These are phyloP conservation scores for Ceratosolen solmsi DNA, from an alignment of 1,140 invertebrate genomes.

Conservation along the genomic window DNA sequence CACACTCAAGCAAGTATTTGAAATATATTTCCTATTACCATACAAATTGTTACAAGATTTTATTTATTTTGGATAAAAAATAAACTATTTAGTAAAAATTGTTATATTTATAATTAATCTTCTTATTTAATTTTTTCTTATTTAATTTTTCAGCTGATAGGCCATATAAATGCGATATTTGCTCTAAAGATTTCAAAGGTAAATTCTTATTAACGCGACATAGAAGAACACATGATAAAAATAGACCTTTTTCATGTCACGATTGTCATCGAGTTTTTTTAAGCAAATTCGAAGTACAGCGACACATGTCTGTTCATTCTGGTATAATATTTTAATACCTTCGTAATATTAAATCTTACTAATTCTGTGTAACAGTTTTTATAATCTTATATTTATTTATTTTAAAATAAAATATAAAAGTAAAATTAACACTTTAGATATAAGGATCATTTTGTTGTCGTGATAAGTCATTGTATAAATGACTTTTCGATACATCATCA, in stretches of 20 bases:
- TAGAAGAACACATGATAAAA: constrained; percentile 67
- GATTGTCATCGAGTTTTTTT: constrained; percentile 66
- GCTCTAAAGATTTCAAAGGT: constrained; percentile 68
- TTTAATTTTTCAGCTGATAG: constrained; percentile 60
- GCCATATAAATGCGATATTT: constrained; percentile 65
- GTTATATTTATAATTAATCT: no score
- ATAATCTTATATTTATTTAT: no score
- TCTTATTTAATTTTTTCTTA: not conserved
- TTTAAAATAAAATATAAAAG: no score
- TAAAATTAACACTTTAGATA: no score
- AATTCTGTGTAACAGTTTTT: no score
- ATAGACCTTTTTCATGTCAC: constrained; percentile 66
- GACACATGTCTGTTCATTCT: constrained; percentile 65
- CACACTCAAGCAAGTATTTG: constrained; percentile 64
- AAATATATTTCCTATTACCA: not conserved
- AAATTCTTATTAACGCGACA: constrained; percentile 67
- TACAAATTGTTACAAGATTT: no score
- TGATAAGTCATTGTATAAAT: no score
- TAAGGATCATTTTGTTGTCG: no score
- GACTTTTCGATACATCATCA: not conserved
- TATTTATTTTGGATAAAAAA: not conserved
- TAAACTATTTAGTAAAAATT: not conserved
- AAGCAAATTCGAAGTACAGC: constrained; percentile 67
- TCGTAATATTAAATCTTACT: constrained; percentile 31
- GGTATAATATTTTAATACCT: constrained; percentile 55